Percentiles rank a stretch among this genome's conserved stretches.
These are phyloP conservation scores for Yponomeuta malinellus DNA, from an alignment of 2,888 invertebrate genomes.

Conservation along the genomic window DNA sequence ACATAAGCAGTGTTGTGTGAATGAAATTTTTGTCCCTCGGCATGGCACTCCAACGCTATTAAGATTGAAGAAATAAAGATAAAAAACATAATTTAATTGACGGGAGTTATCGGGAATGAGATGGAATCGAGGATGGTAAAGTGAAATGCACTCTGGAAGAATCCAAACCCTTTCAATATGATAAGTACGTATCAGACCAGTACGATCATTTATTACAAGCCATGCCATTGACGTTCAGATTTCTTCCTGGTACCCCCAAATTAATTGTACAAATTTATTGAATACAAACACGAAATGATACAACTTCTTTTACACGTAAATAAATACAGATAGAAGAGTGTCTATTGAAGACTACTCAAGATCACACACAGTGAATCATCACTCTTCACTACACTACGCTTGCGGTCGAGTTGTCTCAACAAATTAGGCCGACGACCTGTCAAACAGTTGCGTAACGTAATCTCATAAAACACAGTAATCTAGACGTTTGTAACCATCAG, in stretches of 20 bases:
- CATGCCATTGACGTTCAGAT: neutral
- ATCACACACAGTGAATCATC: conserved; percentile 8
- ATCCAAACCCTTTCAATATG: neutral
- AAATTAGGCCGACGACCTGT: conserved; percentile 56
- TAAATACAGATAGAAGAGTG: neutral
- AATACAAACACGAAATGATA: neutral
- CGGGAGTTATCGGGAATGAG: neutral
- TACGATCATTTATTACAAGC: neutral
- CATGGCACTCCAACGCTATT: neutral
- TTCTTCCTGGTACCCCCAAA: neutral
- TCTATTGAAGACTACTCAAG: conserved; percentile 1
- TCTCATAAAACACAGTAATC: conserved; percentile 34
- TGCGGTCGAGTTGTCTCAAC: conserved; percentile 32
- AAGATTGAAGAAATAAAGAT: neutral
- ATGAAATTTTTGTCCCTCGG: neutral
- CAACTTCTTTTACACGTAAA: neutral
- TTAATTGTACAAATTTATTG: neutral
- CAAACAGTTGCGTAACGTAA: conserved; percentile 41
- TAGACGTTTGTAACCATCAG: conserved; percentile 9
- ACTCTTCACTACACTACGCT: conserved; percentile 3
- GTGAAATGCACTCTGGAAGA: neutral
- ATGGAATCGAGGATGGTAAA: neutral
- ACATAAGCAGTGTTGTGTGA: neutral
- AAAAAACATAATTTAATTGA: conserved; percentile 1
- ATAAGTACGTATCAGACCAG: neutral